Evolutionary conservation across 1,140 invertebrate species (phyloP), one percentile per base, ranked within the genome.

Genomic region (Nilaparvata lugens): DNA sequence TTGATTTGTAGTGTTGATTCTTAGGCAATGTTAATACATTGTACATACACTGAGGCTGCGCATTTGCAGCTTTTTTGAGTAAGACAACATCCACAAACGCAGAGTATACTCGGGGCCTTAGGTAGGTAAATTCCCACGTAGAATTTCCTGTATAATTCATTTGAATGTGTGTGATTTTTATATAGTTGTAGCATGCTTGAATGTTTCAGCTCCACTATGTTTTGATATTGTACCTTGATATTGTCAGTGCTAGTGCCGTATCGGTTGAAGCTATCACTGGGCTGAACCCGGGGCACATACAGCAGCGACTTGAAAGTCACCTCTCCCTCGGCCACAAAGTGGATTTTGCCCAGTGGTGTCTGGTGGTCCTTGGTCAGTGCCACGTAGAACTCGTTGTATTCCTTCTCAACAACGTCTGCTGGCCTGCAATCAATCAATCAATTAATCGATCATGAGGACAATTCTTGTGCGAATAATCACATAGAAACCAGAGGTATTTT

Each of bases 271-370:
- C 85, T 87, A 72, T 98, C 95, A n/a, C 83, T 78, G 1, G 94
- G 92, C 69, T 95, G 89, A 16, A 85, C 80, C 73, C 86, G 86
- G 4, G 96, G 95, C 52, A 99, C 85, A 74, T 89, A 99, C 14
- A 99, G 76, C 62, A 99, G 83, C 54, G 95, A 91, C 75, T 97
- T 97, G 79, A 99, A 99, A 1, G 93, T 95, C 0, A 99, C 95
- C 78, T 99, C 97, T 63, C 97, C 97, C 78, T 99, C 97, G 51
- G 97, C 96, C 48, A 95, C 83, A 74, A 99, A 98, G 73, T 98
- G 96, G n/a, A 89, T 87, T 66, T 93, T 88, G 4, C 87, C 81
- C 19, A 98, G 74, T 4, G 94, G 94, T 19, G 89, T 85, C 56
- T 88, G 83, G n/a, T 77, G 80, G 71, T 97, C 95, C 73, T 96